These are phyloP conservation scores for Phortica variegata DNA, from an alignment of 1,140 invertebrate species.

Conservation along the genomic window DNA sequence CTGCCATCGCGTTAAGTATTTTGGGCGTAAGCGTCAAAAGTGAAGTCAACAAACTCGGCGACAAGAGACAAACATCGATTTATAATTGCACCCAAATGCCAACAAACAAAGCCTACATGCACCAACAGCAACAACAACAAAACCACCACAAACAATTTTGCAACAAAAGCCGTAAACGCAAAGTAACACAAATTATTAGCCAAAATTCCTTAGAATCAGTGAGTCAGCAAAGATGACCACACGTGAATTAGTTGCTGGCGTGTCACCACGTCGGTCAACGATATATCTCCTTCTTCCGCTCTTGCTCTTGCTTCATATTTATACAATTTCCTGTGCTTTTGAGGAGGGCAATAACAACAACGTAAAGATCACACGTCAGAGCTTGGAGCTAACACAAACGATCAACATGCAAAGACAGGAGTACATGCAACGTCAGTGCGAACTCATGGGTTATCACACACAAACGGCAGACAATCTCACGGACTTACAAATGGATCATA, in stretches of 20 bases:
- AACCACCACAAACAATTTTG: constrained; percentile 8
- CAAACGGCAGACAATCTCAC: constrained; percentile 58
- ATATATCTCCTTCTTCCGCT: constrained; percentile 8
- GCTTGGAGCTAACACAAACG: constrained; percentile 63
- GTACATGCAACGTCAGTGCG: constrained; percentile 67
- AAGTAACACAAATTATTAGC: background rate
- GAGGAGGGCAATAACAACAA: constrained; percentile 55
- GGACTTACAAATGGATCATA: constrained; percentile 66
- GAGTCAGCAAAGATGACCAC: constrained; percentile 7
- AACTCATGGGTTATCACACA: constrained; percentile 57
- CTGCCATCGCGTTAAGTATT: constrained; percentile 59
- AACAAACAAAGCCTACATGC: background rate
- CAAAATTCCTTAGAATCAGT: constrained; percentile 1
- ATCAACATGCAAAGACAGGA: constrained; percentile 68
- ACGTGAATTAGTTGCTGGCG: constrained; percentile 21
- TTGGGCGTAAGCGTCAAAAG: constrained; percentile 34
- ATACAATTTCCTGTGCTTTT: constrained; percentile 24
- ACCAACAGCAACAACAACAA: constrained; percentile 10
- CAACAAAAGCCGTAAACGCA: background rate
- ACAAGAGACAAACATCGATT: background rate
- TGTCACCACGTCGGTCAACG: constrained; percentile 17
- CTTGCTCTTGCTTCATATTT: constrained; percentile 11
- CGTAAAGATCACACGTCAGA: constrained; percentile 57
- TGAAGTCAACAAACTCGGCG: constrained; percentile 4
- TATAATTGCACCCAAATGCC: background rate